A percentile compares a stretch with the other conserved stretches of the same genome.
Conservation (phyloP, 2,888 invertebrate species). For the Molorchus minor region DNA sequence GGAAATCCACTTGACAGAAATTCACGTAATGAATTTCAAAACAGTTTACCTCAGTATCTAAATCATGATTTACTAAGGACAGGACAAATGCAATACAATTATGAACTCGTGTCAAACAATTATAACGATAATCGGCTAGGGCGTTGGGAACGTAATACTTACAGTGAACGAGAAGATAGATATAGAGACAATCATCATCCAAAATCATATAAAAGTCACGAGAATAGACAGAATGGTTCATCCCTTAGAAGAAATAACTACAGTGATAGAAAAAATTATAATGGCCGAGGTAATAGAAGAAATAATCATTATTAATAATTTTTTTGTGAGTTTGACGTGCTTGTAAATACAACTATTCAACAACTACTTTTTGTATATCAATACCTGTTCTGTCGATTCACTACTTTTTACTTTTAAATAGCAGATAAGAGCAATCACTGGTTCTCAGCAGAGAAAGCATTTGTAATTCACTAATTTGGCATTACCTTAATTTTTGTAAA, state of each 20-base stretch:
- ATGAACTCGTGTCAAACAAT: conserved; percentile 10
- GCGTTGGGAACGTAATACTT: conserved; percentile 16
- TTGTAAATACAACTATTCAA: no score
- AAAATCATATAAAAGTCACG: conserved; percentile 26
- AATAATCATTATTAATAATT: conserved; percentile 16
- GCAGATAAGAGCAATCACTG: no score
- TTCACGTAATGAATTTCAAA: conserved; percentile 18
- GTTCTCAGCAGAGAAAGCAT: no score
- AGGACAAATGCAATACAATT: conserved; percentile 10
- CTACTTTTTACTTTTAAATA: no score
- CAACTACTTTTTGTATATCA: no score
- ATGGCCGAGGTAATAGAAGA: conserved; percentile 25
- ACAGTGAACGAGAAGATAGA: conserved; percentile 30
- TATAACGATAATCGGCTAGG: conserved; percentile 20
- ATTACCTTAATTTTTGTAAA: no score
- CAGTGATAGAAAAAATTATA: conserved; percentile 31
- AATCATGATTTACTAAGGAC: conserved; percentile 9
- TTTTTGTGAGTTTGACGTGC: no score
- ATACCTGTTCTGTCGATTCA: no score
- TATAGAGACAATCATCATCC: conserved; percentile 29
- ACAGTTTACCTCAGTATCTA: not conserved
- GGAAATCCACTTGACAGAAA: conserved; percentile 22
- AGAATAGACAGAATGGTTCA: conserved; percentile 27
- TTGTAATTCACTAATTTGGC: no score
- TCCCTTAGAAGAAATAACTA: conserved; percentile 26